These are phyloP conservation scores for Lophotis ruficrista DNA, from an alignment of 2,113 vertebrate genomes.

Conservation along the genomic window DNA sequence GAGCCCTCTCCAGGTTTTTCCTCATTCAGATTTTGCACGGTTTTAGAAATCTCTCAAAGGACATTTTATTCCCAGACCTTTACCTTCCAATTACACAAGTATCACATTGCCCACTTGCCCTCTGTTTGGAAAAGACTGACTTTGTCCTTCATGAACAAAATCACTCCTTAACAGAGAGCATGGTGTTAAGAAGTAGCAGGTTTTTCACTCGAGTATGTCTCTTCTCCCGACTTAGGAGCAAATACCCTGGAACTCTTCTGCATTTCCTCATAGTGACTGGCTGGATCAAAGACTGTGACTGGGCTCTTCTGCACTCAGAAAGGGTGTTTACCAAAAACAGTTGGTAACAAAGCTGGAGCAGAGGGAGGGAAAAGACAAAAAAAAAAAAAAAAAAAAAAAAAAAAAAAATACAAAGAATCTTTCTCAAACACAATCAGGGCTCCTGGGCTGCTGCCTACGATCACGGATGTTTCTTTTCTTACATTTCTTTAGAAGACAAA, in stretches of 20 bases:
- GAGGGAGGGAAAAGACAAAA: too few relatives aligned
- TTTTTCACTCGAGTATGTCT: background rate
- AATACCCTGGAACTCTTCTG: background rate
- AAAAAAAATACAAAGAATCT: background rate
- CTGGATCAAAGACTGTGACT: background rate
- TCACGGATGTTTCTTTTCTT: conserved; percentile 2
- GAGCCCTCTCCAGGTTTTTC: background rate
- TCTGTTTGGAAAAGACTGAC: background rate
- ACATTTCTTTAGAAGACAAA: background rate
- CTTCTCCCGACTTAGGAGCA: background rate
- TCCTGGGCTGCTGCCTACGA: background rate
- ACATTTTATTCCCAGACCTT: background rate
- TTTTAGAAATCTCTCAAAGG: background rate
- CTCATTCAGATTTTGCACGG: background rate
- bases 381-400: background rate
- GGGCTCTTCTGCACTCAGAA: background rate
- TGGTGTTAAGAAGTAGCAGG: background rate
- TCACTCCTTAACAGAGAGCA: background rate
- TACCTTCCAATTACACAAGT: background rate
- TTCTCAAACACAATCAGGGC: background rate
- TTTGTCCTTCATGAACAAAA: background rate
- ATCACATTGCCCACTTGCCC: background rate
- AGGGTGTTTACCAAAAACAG: background rate
- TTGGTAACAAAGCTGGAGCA: background rate
- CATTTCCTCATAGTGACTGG: background rate